A percentile compares a stretch with the other conserved stretches of the same genome.
phyloP scores from a whole-genome alignment of 2,113 vertebrate genomes.

The Phrynosoma platyrhinos region DNA sequence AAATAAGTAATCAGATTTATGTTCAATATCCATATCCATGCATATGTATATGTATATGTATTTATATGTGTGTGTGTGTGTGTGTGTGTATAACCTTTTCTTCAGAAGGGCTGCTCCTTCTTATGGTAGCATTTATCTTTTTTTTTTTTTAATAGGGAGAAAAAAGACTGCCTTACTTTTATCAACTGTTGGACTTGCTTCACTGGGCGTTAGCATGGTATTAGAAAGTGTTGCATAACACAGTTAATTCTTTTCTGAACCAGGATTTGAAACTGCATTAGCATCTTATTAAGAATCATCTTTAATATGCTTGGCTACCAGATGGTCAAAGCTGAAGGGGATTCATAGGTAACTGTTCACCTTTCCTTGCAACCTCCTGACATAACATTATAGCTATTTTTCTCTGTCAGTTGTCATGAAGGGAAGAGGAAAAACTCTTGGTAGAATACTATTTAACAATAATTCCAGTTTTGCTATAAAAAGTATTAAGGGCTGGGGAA shows the following conservation, averaged over 20 bases:
- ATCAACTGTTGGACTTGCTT: not conserved
- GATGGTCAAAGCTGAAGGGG: slow-evolving; percentile 33
- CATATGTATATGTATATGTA: too few species aligned
- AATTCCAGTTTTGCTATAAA: slow-evolving; percentile 17
- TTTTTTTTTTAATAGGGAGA: not conserved
- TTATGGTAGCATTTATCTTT: accelerated
- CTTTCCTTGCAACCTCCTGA: accelerated
- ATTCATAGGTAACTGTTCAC: not conserved
- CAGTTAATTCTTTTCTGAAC: accelerated
- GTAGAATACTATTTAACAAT: slow-evolving; percentile 3
- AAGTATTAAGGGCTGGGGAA: not conserved
- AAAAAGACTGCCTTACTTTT: not conserved
- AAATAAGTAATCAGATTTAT: not conserved
- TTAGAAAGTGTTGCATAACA: not conserved
- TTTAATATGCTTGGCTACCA: not conserved
- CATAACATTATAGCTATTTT: not conserved
- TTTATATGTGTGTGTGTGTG: too few species aligned
- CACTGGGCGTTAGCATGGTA: accelerated
- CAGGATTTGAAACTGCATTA: slow-evolving; percentile 11
- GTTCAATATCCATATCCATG: not conserved
- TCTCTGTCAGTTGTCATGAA: slow-evolving; percentile 1
- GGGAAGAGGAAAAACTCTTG: not conserved
- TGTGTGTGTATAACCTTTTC: not conserved
- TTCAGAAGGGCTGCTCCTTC: not conserved
- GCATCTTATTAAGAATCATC: slow-evolving; percentile 46